A percentile compares a stretch with the other conserved stretches of the same genome.
Conservation (phyloP, 2,888 invertebrate species). For the Rhingia rostrata region DNA sequence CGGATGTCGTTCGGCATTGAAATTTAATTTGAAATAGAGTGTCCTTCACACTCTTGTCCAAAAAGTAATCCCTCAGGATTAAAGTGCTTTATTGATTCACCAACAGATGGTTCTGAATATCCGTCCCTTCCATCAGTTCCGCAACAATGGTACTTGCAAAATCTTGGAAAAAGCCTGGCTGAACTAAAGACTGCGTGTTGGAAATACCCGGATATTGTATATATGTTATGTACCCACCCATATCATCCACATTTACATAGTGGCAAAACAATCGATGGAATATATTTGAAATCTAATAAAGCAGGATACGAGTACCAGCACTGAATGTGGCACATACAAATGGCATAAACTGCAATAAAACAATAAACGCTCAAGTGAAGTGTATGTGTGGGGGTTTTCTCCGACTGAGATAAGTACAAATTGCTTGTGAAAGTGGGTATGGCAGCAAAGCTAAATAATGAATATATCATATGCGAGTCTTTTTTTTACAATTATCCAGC, state of each 20-base stretch:
- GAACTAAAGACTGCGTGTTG: too few species aligned
- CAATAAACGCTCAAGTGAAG: background rate
- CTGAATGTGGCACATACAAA: conserved; percentile 1
- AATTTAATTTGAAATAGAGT: background rate
- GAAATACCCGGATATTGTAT: too few species aligned
- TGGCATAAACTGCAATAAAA: conserved; percentile 13
- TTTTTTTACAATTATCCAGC: too few species aligned
- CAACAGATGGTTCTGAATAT: conserved; percentile 20
- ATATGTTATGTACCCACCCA: too few species aligned
- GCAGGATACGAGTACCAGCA: background rate
- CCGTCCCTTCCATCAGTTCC: background rate
- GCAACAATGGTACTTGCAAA: background rate
- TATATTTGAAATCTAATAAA: conserved; percentile 13
- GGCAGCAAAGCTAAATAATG: conserved; percentile 19
- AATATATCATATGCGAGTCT: background rate
- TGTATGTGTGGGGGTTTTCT: background rate
- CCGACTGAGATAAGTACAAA: background rate
- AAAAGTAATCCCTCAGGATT: background rate
- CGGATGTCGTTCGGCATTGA: background rate
- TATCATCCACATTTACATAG: too few species aligned
- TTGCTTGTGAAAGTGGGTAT: background rate
- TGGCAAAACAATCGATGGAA: background rate
- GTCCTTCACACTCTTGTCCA: background rate
- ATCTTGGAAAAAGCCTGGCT: too few species aligned
- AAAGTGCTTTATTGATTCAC: conserved; percentile 8